A percentile compares a stretch with the other conserved stretches of the same genome.
These are phyloP conservation scores for Miniopterus natalensis DNA, from an alignment of 2,113 vertebrate species.

Conservation along the genomic window DNA sequence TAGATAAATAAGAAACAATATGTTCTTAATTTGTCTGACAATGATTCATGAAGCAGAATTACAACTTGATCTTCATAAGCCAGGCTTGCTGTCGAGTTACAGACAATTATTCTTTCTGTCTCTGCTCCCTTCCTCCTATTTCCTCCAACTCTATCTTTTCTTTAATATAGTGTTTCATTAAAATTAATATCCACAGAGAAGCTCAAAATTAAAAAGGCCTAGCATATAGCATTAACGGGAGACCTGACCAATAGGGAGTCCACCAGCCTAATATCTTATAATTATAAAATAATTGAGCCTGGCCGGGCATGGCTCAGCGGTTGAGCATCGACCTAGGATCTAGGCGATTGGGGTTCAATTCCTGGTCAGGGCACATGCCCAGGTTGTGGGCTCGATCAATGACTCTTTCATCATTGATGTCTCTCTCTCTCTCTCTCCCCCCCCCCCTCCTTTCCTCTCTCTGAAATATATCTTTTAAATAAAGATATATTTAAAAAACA, in stretches of 20 bases:
- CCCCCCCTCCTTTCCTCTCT: too few relatives aligned
- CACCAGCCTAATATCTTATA: not conserved
- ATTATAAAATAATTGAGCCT: not conserved
- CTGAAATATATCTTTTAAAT: too few relatives aligned
- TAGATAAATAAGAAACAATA: slow-evolving; percentile 87
- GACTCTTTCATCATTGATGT: too few relatives aligned
- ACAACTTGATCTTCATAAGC: slow-evolving; percentile 85
- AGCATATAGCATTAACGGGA: not conserved
- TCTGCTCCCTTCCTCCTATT: slow-evolving; percentile 23
- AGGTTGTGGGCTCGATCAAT: too few relatives aligned
- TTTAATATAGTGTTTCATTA: slow-evolving; percentile 33
- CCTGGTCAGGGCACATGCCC: too few relatives aligned
- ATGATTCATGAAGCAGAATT: slow-evolving; percentile 87
- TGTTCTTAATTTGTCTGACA: slow-evolving; percentile 88
- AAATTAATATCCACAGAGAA: slow-evolving; percentile 55
- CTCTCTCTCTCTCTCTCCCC: too few relatives aligned
- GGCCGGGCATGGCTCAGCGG: too few relatives aligned
- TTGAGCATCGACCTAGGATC: too few relatives aligned
- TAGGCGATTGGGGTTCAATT: too few relatives aligned
- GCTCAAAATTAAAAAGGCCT: slow-evolving; percentile 63
- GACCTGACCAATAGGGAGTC: not conserved
- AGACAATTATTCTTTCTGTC: slow-evolving; percentile 74
- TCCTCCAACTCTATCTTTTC: slow-evolving; percentile 3
- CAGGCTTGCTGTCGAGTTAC: slow-evolving; percentile 67
- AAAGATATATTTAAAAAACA: too few relatives aligned